A percentile compares a stretch with the other conserved stretches of the same genome.
Conservation (phyloP, 2,113 vertebrate genomes). For the Mesembrinibis cayennensis region DNA sequence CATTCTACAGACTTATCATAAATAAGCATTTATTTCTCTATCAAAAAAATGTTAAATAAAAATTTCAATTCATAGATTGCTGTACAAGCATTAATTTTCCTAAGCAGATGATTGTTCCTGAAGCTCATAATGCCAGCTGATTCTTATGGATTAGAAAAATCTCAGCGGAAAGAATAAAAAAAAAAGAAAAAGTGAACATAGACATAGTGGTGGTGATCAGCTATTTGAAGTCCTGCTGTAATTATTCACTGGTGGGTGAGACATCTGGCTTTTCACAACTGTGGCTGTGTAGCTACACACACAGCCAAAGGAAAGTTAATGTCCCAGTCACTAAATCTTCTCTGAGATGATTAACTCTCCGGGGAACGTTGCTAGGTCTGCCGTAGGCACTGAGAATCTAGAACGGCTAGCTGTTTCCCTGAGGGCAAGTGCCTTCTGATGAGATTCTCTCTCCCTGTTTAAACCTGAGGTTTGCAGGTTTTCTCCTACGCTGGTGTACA, state of each 20-base stretch:
- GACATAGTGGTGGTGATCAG: not conserved
- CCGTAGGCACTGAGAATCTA: not conserved
- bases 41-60: not conserved
- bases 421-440: not conserved
- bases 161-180: not conserved
- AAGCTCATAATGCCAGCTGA: not conserved
- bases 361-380: not conserved
- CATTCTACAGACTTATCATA: not conserved
- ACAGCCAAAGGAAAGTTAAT: not conserved
- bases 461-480: not conserved
- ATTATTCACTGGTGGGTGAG: not conserved
- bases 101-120: not conserved
- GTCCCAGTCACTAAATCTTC: not conserved
- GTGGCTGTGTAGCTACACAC: not conserved
- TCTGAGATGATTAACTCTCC: not conserved
- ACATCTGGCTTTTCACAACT: not conserved
- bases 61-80: not conserved
- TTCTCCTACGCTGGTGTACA: not conserved
- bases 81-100: not conserved
- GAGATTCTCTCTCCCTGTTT: not conserved
- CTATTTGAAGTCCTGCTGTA: not conserved
- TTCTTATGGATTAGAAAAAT: not conserved
- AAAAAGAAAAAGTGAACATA: not conserved
- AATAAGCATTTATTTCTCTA: not conserved
- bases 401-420: not conserved